Conservation (phyloP, 53 echinoderm and acorn worm genomes). For the Crossaster papposus region DNA sequence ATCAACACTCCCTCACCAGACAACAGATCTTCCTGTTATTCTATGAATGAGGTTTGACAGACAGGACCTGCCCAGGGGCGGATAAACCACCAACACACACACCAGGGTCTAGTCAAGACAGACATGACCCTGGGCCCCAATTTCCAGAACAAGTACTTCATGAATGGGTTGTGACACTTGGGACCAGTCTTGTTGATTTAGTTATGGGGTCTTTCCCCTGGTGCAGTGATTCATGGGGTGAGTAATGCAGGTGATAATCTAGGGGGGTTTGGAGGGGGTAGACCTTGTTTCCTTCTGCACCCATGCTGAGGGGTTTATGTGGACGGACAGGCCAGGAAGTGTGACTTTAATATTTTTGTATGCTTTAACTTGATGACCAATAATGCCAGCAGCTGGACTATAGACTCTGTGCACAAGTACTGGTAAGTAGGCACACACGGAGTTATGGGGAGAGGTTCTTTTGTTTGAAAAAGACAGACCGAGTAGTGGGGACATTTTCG, state of each 20-base stretch:
- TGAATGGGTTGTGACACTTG: neutral
- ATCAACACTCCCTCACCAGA: neutral
- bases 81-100: neutral
- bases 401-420: no score
- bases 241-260: neutral
- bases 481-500: no score
- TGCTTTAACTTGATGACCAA: neutral
- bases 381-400: no score
- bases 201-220: neutral
- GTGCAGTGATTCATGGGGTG: neutral
- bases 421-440: no score
- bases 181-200: neutral
- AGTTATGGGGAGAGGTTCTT: no score
- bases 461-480: no score
- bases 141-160: neutral
- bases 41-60: slow-evolving; percentile 7
- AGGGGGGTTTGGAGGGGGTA: neutral
- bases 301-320: neutral
- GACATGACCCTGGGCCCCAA: neutral
- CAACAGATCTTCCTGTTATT: neutral
- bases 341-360: no score
- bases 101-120: neutral
- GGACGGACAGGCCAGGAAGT: neutral
- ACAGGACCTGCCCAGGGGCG: neutral
- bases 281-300: neutral